A percentile compares a stretch with the other conserved stretches of the same genome.
phyloP scores from a whole-genome alignment of 2,888 invertebrate species.

The Siphlonurus alternatus region DNA sequence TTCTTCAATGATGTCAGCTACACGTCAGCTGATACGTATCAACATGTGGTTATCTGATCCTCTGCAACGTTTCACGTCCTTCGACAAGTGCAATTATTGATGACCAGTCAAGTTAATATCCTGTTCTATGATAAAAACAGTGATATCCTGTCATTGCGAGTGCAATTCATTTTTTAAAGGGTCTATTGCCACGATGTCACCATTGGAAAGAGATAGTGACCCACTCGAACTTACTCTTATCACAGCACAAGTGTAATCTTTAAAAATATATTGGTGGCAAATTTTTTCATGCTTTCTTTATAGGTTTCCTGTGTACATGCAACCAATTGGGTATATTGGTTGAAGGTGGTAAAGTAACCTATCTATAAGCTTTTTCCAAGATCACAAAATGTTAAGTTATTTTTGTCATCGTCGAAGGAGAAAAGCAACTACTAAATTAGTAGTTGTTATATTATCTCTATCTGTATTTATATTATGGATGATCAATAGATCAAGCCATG shows the following conservation, averaged over 20 bases:
- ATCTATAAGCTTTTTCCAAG: neutral
- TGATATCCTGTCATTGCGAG: neutral
- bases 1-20: too few relatives aligned
- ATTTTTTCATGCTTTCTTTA: neutral
- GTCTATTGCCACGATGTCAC: neutral
- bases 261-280: too few relatives aligned
- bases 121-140: neutral
- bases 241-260: too few relatives aligned
- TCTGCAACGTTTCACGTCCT: neutral
- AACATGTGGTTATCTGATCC: neutral
- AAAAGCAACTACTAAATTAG: neutral
- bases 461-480: neutral
- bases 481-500: neutral
- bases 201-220: neutral
- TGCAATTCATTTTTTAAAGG: neutral
- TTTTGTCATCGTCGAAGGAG: neutral
- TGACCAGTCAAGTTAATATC: neutral
- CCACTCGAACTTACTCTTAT: neutral
- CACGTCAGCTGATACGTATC: neutral
- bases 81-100: neutral
- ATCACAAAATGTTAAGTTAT: neutral
- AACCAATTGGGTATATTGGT: neutral
- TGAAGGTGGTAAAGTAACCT: neutral
- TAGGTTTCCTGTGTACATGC: neutral
- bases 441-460: neutral